phyloP scores from a whole-genome alignment of 2,888 invertebrate genomes.

The Drosophila heteroneura region DNA sequence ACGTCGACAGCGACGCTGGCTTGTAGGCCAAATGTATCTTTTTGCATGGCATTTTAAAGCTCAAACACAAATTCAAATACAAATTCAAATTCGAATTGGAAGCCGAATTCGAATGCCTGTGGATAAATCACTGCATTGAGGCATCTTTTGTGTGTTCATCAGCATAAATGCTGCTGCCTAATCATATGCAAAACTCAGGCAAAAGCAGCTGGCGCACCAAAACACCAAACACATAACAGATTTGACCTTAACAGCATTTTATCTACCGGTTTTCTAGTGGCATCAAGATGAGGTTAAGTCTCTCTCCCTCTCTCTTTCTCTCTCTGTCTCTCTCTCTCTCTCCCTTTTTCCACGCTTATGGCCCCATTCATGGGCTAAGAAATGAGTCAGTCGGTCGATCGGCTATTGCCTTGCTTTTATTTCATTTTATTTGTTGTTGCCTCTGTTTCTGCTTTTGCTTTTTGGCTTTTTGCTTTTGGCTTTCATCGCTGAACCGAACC shows the following conservation, averaged over 20 bases:
- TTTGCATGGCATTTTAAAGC: slow-evolving; percentile 54
- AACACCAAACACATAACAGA: slow-evolving; percentile 56
- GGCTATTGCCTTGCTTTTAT: slow-evolving; percentile 35
- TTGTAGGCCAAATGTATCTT: slow-evolving; percentile 71
- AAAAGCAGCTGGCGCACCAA: slow-evolving; percentile 4
- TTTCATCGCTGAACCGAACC: slow-evolving; percentile 61
- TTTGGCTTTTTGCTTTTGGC: slow-evolving; percentile 13
- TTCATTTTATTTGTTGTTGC: slow-evolving; percentile 16
- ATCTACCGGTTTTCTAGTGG: slow-evolving; percentile 75
- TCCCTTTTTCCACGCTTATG: slow-evolving; percentile 13
- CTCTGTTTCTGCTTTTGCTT: slow-evolving; percentile 21
- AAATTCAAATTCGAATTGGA: slow-evolving; percentile 20
- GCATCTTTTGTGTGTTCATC: slow-evolving; percentile 9
- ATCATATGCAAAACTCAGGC: slow-evolving; percentile 50
- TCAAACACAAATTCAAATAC: slow-evolving; percentile 62
- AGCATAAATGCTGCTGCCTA: slow-evolving; percentile 35
- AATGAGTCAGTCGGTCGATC: slow-evolving; percentile 78
- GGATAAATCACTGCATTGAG: slow-evolving; percentile 51
- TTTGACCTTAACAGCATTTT: slow-evolving; percentile 75
- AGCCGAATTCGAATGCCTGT: slow-evolving; percentile 25
- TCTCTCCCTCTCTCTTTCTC: background rate
- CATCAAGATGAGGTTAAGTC: slow-evolving; percentile 41
- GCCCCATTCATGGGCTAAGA: slow-evolving; percentile 56
- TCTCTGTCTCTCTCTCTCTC: background rate
- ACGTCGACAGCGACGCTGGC: slow-evolving; percentile 54